Base-by-base conservation (phyloP, 2,888 invertebrate genomes). In the Papilio protenor region DNA sequence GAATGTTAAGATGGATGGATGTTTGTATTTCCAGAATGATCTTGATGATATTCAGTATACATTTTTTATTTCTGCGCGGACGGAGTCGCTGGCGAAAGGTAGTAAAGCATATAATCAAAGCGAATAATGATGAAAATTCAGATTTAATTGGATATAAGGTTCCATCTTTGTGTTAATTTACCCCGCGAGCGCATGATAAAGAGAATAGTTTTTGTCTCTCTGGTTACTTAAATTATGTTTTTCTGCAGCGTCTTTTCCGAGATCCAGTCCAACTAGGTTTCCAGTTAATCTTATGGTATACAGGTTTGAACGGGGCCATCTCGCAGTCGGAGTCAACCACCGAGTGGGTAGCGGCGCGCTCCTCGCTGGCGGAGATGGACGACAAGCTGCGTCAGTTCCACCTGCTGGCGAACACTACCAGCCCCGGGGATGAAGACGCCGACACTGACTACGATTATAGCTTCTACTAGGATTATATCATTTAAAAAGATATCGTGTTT, bases 391-490 rank as follows among this genome's bases (percentile, higher is more conserved):
- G 89, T 0, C 89, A 92, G 81, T 90, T 92, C 84, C 90, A 90
- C 79, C 81, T 91, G 14, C 83, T 93, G 61, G 91, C 87, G 52
- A 92, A 91, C 84, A 85, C 87, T 71, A 89, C 90, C 40, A 83
- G 81, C 69, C 76, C 84, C 0, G 86, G 81, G 0, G 88, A 88
- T 14, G 88, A 87, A 40, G 81, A 85, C 0, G 90, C 91, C 14
- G 94, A 92, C 78, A 86, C 84, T 33, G 92, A 91, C 80, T 90
- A 93, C 80, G 92, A 94, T 80, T 94, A 94, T 80, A 91, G 85
- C 83, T 89, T 90, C 77, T 92, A 94, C 86, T 93, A 89, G 85
- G 83, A 84, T 80, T 80, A 84, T 81, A 87, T 83, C 79, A 81
- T 1, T 80, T 80, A 81, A 82, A 81, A 81, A 78, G 76, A 79